Evolutionary conservation across 2,888 invertebrate genomes (phyloP), one percentile per base, ranked within the genome.

Genomic region (Dasypogon diadema): DNA sequence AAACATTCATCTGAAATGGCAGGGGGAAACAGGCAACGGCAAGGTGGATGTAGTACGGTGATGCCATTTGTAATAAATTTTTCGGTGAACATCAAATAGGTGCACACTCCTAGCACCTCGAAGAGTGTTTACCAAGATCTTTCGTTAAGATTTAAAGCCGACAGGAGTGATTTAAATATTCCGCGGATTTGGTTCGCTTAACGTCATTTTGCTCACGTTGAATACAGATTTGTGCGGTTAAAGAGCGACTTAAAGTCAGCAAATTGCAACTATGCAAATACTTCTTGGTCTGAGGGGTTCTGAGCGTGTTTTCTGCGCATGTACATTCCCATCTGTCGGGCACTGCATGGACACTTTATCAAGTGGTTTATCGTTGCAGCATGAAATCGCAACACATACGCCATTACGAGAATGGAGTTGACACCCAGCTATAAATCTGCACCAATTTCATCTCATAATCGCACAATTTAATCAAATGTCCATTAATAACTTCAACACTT

Each of bases 401-500:
- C 21, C 37, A 60, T 60, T 18, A 42, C 37, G 16, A 37, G 34
- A 37, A 37, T 18, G 16, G 16, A 60, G 26, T 42, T 60, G 60
- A 60, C 60, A 60, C 21, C 60, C 16, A n/a, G 60, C 37, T 37
- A 37, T 60, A 60, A 60, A 60, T 60, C n/a, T n/a, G 37, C 16
- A 37, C 37, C 37, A 65, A 65, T 65, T 65, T 46, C 65, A 46
- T 24, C n/a, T 65, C 46, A 65, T 65, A 65, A 48, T 46, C 46
- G 42, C 22, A 1, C 42, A 48, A 42, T 65, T 42, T 65, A 65
- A 65, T 65, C 65, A 65, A 46, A 22, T 65, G 22, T 22, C 65
- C 65, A 65, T 65, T 65, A 65, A 65, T 65, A 65, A 65, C 65
- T 48, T 65, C 65, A 65, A 46, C 65, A 65, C 65, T 65, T 65